Evolutionary conservation across 2,888 invertebrate species (phyloP).

Genomic region (Strigamia crassipes): DNA sequence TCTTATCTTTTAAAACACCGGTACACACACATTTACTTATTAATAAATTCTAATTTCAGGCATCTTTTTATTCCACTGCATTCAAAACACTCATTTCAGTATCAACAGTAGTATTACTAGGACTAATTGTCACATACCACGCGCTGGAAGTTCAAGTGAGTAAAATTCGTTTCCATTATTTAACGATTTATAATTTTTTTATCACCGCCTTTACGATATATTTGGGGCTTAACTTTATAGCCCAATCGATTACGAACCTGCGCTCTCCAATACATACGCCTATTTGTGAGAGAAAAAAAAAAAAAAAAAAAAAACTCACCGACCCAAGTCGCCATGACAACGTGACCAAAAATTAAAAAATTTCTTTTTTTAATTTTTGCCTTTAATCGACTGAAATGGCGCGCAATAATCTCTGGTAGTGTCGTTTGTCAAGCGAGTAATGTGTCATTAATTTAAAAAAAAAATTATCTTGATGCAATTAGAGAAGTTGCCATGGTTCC

Average conservation of each 20-base stretch:
- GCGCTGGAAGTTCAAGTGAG: constrained; percentile 99
- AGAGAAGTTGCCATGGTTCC: not conserved
- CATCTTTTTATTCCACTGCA: constrained; percentile 95
- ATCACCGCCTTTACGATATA: not conserved
- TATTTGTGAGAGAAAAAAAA: too few species aligned
- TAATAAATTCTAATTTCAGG: constrained; percentile 65
- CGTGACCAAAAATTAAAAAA: not conserved
- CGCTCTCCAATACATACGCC: not conserved
- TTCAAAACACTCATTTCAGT: constrained; percentile 98
- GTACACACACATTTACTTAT: too few species aligned
- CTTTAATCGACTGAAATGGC: not conserved
- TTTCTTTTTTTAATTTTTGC: not conserved
- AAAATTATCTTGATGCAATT: not conserved
- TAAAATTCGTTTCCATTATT: not conserved
- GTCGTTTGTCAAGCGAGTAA: not conserved
- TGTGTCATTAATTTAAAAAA: not conserved
- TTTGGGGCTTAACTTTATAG: not conserved
- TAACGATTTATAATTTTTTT: too few species aligned
- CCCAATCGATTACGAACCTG: not conserved
- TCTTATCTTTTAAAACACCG: too few species aligned
- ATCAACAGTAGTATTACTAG: constrained; percentile 98
- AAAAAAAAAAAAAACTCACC: not conserved
- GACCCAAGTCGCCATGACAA: constrained; percentile 6
- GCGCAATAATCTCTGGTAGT: not conserved
- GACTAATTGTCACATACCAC: constrained; percentile 99